Evolutionary conservation across 2,797 vertebrate species (phyloP), one percentile per base, ranked within the genome.

Genomic region (Tragelaphus eurycerus): DNA sequence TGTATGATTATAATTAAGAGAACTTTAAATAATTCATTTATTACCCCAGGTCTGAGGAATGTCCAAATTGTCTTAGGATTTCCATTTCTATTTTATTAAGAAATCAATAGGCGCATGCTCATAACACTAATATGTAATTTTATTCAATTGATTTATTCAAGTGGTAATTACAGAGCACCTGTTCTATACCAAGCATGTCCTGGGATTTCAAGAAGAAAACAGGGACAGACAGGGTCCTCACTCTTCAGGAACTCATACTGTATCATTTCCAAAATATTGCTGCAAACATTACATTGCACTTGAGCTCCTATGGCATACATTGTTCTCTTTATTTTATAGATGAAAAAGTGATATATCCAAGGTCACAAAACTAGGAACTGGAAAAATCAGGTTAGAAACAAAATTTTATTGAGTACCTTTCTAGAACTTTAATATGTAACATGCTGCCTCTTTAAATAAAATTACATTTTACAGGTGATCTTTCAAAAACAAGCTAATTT

Each of bases 191-290:
- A 87, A 79, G 46, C 34, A 74, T 79, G 23, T 34, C 14, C 57
- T 83, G 23, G 23, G 74, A n/a, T 74, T 96, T 95, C 85, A 96
- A 90, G 62, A 81, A 55, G 31, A 86, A 92, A 94, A 82, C 15
- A 84, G 67, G 48, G 54, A 83, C 54, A 89, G 52, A 86, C 23
- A 54, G 38, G 10, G 50, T 38, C 50, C 25, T 52, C n/a, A 55
- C 15, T 34, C 25, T 78, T 13, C 11, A 67, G 78, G 25, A 48
- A 78, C 21, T 81, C 88, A 81, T 7, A 29, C 76, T 74, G 9
- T 21, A 38, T 21, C 54, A 67, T 25, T 89, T 90, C 34, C 12
- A 46, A 74, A 96, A 31, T 52, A 64, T 50, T n/a, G 48, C n/a
- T 94, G 16, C 25, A 15, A 14, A 55, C 8, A 27, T 57, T 43